Base-by-base conservation (phyloP, 2,797 vertebrate genomes). In the Phrynocephalus forsythii region DNA sequence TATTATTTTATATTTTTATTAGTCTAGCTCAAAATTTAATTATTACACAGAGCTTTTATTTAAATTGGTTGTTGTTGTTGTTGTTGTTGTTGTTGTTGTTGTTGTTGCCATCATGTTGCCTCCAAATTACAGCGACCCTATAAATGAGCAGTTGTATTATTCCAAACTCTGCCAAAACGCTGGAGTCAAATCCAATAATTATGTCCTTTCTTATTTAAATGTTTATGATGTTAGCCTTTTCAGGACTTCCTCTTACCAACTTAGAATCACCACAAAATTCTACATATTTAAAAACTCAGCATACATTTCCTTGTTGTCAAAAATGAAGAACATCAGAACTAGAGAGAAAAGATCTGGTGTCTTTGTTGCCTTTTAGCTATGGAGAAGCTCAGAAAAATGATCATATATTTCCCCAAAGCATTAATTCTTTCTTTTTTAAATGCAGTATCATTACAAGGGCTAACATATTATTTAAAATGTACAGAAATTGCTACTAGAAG, bases 351-450 rank as follows among this genome's bases (percentile, higher is more conserved):
- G 8, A 28, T 13, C 22, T 30, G 13, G 28, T 3, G 26, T 50
- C 83, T 75, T 52, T 82, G 33, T 26, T 33, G 13, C 11, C 11
- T 38, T 68, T 68, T 68, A 6, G 44, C 67, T 5, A 69, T 33
- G 33, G 50, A 9, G 60, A 30, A 66, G 10, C 44, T 81, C 75
- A 85, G 24, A 67, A 66, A 72, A 63, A 28, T 60, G 30, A 88
- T 3, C 52, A 88, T 63, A 68, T 77, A 44, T 30, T 71, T 69
- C 38, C 26, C 44, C 56, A 73, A n/a, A 50, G n/a, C 78, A 85
- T 85, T 84, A 18, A 56, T 71, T 30, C 24, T 85, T 78, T n/a
- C n/a, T 69, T 78, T 77, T 79, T 15, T 5, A 52, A 81, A 66
- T 33, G 22, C 26, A 75, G 2, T 69, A 50, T 68, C 30, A 63